A percentile compares a stretch with the other conserved stretches of the same genome.
phyloP scores from a whole-genome alignment of 2,797 vertebrate species.

The Nyctalus aviator region DNA sequence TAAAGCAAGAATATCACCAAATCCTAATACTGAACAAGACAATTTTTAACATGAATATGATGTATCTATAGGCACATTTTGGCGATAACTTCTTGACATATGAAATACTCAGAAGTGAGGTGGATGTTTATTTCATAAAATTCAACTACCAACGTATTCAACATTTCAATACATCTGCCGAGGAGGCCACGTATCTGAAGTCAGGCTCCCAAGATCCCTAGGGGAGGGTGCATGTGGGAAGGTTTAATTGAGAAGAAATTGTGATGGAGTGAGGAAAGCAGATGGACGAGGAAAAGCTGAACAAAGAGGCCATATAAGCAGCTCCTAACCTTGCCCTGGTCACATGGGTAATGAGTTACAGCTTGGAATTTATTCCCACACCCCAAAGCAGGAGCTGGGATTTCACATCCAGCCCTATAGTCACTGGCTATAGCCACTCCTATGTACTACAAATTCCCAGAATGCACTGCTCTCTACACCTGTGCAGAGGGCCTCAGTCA shows the following conservation, averaged over 20 bases:
- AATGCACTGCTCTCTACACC: not conserved
- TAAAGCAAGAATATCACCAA: not conserved
- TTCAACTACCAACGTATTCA: not conserved
- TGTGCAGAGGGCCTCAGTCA: not conserved
- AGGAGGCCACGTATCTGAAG: not conserved
- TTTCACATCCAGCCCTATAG: not conserved
- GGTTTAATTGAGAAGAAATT: not conserved
- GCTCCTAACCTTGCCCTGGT: not conserved
- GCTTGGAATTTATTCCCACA: not conserved
- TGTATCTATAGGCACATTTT: not conserved
- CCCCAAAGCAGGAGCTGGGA: not conserved
- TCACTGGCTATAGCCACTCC: not conserved
- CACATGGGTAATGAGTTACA: not conserved
- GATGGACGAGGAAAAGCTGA: too few relatives aligned
- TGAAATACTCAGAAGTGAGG: not conserved
- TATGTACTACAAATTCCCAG: not conserved
- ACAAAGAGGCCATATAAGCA: not conserved
- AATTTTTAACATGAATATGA: not conserved
- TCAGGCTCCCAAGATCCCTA: not conserved
- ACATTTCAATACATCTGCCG: not conserved
- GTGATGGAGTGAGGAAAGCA: not conserved
- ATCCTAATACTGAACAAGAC: not conserved
- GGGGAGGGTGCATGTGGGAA: not conserved
- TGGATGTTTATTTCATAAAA: not conserved
- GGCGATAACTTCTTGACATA: not conserved